Evolutionary conservation across 1,140 invertebrate species (phyloP), one percentile per base, ranked within the genome.

Genomic region (Apis dorsata): DNA sequence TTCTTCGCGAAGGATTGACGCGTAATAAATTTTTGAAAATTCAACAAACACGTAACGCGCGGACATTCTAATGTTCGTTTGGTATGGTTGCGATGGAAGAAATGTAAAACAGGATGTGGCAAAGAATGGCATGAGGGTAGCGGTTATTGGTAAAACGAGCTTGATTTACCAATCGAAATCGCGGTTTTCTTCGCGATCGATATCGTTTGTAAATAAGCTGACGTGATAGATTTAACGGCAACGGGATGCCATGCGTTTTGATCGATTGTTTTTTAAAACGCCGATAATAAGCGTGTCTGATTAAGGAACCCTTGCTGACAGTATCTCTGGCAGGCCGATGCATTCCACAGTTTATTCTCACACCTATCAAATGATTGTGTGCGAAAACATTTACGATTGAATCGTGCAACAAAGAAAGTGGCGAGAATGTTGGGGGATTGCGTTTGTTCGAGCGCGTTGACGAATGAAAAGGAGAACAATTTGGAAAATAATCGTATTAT

Each of bases 341-440:
- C 59, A 81, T 74, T 69, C 68, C 51, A 57, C 65, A 34, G 9
- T 53, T 66, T 28, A 75, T 86, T 86, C 81, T 80, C 85, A 65
- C 69, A 57, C 44, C 60, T 66, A 62, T 69, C 60, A n/a, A 60
- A 77, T 44, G 28, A 44, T 53, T 24, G 24, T 51, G 34, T n/a
- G 13, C 15, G 9, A 57, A 68, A 80, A 80, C 72, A 28, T 87
- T 74, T 79, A 75, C 65, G 53, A 86, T 86, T 79, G 62, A 19
- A 72, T n/a, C 4, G 24, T n/a, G 34, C 19, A 62, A 34, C 15
- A 10, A 28, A 1, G 21, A 13, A 51, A 49, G 11, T 17, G 2
- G 1, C 1, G 21, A 34, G 51, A 10, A 12, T 55, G 17, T 51
- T 3, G 21, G 24, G 9, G 51, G 57, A 2, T 44, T 49, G 28